Evolutionary conservation across 2,888 invertebrate genomes (phyloP), one percentile per base, ranked within the genome.

Genomic region (Papilio demoleus): DNA sequence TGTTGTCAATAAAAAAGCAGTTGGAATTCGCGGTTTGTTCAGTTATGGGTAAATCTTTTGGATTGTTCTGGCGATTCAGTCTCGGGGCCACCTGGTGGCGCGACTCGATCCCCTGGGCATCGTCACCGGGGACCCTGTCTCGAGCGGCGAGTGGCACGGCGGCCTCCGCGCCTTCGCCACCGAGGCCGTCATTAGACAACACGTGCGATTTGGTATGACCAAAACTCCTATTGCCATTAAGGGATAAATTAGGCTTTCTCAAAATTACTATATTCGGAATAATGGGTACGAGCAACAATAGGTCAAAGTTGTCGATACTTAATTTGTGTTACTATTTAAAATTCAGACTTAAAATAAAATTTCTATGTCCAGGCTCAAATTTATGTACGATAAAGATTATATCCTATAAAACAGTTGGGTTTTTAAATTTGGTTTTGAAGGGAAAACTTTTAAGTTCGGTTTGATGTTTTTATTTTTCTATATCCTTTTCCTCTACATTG

Each of bases 71-170:
- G 82, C 79, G 79, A 78, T 79, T 77, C 93, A 98, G 97, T 96
- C 97, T 79, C 96, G 98, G 86, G 98, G 98, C 85, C 98, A 98
- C 93, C 95, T 97, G 91, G 96, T 97, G 85, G 97, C 98, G 81
- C 96, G 96, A 84, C 94, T 98, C 93, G 98, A 99, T 93, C 98
- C 99, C 73, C 94, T 99, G 91, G 97, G 96, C 92, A 97, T 99
- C 90, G 94, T 95, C 88, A 95, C 95, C 88, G 94, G 95, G 79
- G 95, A 95, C 87, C 94, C 94, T 79, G 87, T 85, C 70, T 89
- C 90, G 75, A 89, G 89, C 82, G 85, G 87, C 80, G 89, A 92
- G 80, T 90, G 91, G 90, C 90, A 90, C 77, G 90, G 91, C 77
- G 92, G 91, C 72, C 86, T 92, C 78, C 87, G 91, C 71, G 92